These are phyloP conservation scores for Calameuta filiformis DNA, from an alignment of 2,888 invertebrate genomes.

Conservation along the genomic window DNA sequence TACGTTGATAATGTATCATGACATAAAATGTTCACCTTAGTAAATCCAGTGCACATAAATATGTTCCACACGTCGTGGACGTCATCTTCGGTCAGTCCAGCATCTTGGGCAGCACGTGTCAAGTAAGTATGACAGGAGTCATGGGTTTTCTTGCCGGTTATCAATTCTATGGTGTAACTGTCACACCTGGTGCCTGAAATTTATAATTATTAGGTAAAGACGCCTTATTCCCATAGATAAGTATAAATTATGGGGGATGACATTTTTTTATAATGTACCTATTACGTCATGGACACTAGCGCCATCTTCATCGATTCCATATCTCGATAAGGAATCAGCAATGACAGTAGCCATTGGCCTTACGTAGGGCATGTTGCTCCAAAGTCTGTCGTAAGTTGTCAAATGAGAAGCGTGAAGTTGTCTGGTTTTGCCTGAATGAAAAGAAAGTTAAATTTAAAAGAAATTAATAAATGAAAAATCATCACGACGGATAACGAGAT, in stretches of 20 bases:
- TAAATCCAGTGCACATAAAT: constrained; percentile 68
- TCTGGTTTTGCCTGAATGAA: constrained; percentile 63
- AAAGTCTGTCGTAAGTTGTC: constrained; percentile 66
- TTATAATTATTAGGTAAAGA: background rate
- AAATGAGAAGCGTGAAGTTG: constrained; percentile 67
- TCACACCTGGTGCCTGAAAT: constrained; percentile 60
- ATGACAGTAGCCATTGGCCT: constrained; percentile 68
- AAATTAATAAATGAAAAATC: constrained; percentile 9
- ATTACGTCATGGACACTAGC: constrained; percentile 67
- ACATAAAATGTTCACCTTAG: constrained; percentile 43
- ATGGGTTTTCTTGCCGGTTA: constrained; percentile 65
- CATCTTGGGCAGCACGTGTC: constrained; percentile 61
- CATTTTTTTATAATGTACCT: constrained; percentile 33
- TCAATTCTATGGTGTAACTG: constrained; percentile 67
- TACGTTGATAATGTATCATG: background rate
- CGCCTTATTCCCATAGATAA: background rate
- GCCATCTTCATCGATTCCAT: constrained; percentile 68
- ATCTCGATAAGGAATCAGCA: constrained; percentile 64
- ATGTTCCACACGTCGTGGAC: constrained; percentile 70
- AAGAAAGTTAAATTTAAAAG: too few species aligned
- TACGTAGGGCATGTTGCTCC: constrained; percentile 67
- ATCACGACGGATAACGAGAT: background rate
- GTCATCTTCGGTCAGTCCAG: constrained; percentile 64
- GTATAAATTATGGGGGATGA: background rate
- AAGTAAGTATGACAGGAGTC: constrained; percentile 66